Conservation (phyloP, 1,140 invertebrate species). For the Lanistes nyassanus region DNA sequence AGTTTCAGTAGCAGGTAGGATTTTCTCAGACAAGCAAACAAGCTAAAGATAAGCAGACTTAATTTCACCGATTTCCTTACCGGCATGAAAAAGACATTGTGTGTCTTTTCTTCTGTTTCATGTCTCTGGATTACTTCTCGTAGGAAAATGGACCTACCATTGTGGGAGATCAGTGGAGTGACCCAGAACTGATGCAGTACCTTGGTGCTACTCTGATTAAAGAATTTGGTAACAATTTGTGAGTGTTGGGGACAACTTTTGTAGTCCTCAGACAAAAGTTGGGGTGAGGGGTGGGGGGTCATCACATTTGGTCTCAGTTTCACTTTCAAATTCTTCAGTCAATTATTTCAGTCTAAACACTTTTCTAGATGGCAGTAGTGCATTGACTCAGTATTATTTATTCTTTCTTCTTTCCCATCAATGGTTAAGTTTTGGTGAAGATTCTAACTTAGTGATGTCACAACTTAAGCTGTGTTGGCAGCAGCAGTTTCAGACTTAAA, state of each 20-base stretch:
- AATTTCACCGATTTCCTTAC: background rate
- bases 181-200: constrained; percentile 65
- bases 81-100: background rate
- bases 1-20: background rate
- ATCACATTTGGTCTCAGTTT: too few relatives aligned
- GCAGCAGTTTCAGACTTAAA: too few relatives aligned
- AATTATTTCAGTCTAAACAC: too few relatives aligned
- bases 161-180: constrained; percentile 66
- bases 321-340: too few relatives aligned
- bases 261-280: too few relatives aligned
- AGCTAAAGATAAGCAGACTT: background rate
- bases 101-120: constrained; percentile 18
- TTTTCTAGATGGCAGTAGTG: too few relatives aligned
- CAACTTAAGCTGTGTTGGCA: too few relatives aligned
- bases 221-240: constrained; percentile 67
- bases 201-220: constrained; percentile 60
- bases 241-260: constrained; percentile 44
- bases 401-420: too few relatives aligned
- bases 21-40: background rate
- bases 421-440: too few relatives aligned
- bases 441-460: too few relatives aligned
- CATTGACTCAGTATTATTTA: too few relatives aligned
- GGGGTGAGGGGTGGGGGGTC: too few relatives aligned
- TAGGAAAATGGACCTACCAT: constrained; percentile 65
- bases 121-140: constrained; percentile 36